These are phyloP conservation scores for Gibbula magus DNA, from an alignment of 2,888 invertebrate species.

Conservation along the genomic window DNA sequence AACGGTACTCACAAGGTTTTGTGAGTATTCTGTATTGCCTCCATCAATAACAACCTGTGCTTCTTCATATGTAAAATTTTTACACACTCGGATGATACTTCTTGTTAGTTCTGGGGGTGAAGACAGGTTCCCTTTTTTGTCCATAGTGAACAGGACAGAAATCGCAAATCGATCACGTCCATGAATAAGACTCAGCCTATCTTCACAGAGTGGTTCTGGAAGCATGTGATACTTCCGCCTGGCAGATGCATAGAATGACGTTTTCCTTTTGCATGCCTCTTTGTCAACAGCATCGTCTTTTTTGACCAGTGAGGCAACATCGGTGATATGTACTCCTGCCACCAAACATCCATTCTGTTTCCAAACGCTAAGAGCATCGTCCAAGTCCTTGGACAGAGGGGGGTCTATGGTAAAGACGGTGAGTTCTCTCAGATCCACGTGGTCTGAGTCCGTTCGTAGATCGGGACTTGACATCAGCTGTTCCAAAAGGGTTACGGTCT, in stretches of 20 bases:
- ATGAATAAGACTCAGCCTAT: conserved; percentile 51
- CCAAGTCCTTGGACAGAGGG: conserved; percentile 45
- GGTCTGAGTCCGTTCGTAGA: neutral
- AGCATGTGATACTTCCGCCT: conserved; percentile 47
- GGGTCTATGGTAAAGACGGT: conserved; percentile 55
- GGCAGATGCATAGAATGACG: conserved; percentile 45
- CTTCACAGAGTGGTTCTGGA: conserved; percentile 54
- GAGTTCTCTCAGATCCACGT: conserved; percentile 38
- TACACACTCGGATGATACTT: conserved; percentile 33
- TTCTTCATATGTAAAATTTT: conserved; percentile 48
- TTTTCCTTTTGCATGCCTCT: conserved; percentile 47
- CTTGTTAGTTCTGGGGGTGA: conserved; percentile 20
- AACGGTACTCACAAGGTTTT: conserved; percentile 23
- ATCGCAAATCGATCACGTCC: conserved; percentile 46
- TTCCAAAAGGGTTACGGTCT: conserved; percentile 4
- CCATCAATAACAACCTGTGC: conserved; percentile 47
- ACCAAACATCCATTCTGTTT: conserved; percentile 27
- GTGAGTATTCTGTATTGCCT: neutral
- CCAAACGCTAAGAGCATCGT: conserved; percentile 53
- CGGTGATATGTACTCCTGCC: conserved; percentile 57
- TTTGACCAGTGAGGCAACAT: conserved; percentile 45
- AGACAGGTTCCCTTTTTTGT: conserved; percentile 36
- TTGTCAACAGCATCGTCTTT: conserved; percentile 47
- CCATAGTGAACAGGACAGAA: conserved; percentile 51
- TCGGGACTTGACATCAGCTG: neutral